Base-by-base conservation (phyloP, 2,113 vertebrate species). In the Pan paniscus region DNA sequence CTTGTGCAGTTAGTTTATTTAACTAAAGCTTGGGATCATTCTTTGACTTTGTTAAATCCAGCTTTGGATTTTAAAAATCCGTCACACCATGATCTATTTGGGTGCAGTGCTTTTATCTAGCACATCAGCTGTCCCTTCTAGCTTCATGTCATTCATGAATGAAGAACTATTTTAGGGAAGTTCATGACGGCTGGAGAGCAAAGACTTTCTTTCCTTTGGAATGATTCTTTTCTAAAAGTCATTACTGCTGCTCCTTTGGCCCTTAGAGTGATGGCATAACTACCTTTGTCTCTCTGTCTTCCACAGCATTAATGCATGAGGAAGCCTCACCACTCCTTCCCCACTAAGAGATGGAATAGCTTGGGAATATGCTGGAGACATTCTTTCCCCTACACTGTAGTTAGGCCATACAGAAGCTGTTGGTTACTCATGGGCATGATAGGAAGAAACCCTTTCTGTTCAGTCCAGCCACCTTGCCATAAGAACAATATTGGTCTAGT, bases 141-240 rank as follows among this genome's bases (percentile, higher is more conserved):
- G 38, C 52, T 92, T 96, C 68, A 11, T 92, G 70, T 76, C 78
- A 85, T 46, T 97, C 48, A 72, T 76, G 81, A 97, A 93, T 73
- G 75, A 84, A 32, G 75, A 84, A 32, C 3, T n/a, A 43, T 68
- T 93, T 93, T 92, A 91, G 95, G 91, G 73, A 93, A 73, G 59
- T 93, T 82, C 59, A 18, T 73, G 93, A 87, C 59, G n/a, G 88
- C 55, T 59, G 72, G 59, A 82, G 40, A 95, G 35, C 64, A 88
- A 94, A 52, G 88, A 61, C 61, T 81, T 93, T 55, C 59, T 93
- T 40, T 95, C 50, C 57, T 87, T 95, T 50, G 48, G 72, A 57
- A 86, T 59, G 35, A 90, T 11, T 94, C 70, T 97, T 94, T 93
- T 57, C 90, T 84, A 70, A 89, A 70, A 89, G 85, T 75, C 30